Percentiles rank a stretch among this genome's conserved stretches.
Evolutionary conservation across 2,797 vertebrate species (phyloP).

Genomic region (Alectoris magna): DNA sequence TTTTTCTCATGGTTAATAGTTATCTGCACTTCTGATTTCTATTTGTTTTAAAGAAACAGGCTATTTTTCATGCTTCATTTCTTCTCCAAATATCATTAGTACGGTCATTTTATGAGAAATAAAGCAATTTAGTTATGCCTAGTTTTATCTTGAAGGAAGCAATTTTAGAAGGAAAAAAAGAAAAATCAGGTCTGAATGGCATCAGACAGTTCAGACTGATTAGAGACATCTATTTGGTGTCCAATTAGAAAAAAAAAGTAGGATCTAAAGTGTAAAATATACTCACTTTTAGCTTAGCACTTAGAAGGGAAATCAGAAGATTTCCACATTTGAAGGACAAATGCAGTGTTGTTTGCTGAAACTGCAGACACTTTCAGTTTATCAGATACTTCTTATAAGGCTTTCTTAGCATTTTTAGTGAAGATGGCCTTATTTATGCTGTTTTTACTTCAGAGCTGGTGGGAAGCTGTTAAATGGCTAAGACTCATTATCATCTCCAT

Average conservation of each 20-base stretch:
- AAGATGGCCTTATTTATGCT: neutral
- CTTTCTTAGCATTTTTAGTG: neutral
- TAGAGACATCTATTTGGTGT: neutral
- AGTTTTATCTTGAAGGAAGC: neutral
- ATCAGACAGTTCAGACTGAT: neutral
- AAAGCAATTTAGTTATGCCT: neutral
- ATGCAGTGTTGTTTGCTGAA: neutral
- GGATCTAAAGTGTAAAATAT: neutral
- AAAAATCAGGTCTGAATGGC: neutral
- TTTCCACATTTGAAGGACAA: neutral
- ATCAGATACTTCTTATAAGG: neutral
- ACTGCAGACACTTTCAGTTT: neutral
- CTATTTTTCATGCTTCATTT: conserved; percentile 15
- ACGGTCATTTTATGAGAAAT: neutral
- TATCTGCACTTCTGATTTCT: conserved; percentile 15
- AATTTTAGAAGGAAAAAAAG: neutral
- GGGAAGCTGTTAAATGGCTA: neutral
- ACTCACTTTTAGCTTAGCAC: neutral
- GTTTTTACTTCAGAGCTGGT: neutral
- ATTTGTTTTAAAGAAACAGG: conserved; percentile 40
- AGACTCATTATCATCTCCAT: neutral
- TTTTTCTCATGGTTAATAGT: conserved; percentile 16
- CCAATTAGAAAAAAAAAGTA: neutral
- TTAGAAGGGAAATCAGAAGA: neutral
- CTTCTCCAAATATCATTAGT: neutral